Evolutionary conservation across 2,888 invertebrate species (phyloP).

Genomic region (Heliconius erato): DNA sequence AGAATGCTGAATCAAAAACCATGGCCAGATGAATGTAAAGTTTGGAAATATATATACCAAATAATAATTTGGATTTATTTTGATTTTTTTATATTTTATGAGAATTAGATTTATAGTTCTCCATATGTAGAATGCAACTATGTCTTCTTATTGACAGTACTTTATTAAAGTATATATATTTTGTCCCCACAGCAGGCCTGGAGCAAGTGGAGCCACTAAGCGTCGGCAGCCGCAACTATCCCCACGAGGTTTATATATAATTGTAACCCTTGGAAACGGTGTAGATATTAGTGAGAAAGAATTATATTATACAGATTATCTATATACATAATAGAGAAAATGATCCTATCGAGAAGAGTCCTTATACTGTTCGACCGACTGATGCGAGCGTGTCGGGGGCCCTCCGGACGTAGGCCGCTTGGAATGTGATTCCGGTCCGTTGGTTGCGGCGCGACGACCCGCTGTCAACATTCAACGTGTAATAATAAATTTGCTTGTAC

Average conservation of each 20-base stretch:
- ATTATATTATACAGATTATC: constrained; percentile 85
- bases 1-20: too few species aligned
- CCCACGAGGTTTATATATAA: constrained; percentile 75
- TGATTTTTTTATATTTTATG: too few species aligned
- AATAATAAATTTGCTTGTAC: constrained; percentile 90
- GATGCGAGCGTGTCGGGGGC: constrained; percentile 77
- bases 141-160: too few species aligned
- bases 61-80: too few species aligned
- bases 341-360: constrained; percentile 81
- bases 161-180: neutral
- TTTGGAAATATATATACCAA: too few species aligned
- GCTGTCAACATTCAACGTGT: constrained; percentile 80
- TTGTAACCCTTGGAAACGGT: constrained; percentile 83
- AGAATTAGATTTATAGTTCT: too few species aligned
- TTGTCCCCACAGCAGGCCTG: constrained; percentile 68
- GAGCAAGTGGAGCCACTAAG: constrained; percentile 84
- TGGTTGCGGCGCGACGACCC: constrained; percentile 73
- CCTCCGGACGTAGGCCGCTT: constrained; percentile 55
- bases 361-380: constrained; percentile 81
- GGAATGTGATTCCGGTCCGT: constrained; percentile 82
- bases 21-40: too few species aligned
- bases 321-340: constrained; percentile 84
- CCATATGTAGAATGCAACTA: too few species aligned
- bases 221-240: constrained; percentile 57
- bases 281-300: constrained; percentile 86